These are phyloP conservation scores for Acinonyx jubatus DNA, from an alignment of 2,113 vertebrate species.

Conservation along the genomic window DNA sequence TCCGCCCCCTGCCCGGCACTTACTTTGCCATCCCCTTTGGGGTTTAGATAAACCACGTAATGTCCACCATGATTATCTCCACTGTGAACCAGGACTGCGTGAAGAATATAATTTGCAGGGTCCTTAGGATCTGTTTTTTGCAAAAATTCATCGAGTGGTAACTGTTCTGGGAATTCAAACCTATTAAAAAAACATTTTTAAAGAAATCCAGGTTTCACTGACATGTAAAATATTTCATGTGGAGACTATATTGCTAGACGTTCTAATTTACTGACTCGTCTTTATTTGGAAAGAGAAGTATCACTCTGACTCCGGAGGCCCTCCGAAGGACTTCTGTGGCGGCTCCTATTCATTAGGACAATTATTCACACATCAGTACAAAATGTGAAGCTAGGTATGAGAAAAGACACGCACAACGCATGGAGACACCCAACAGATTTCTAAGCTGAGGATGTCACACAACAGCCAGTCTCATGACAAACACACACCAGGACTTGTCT, in stretches of 20 bases:
- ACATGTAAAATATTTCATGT: background rate
- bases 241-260: background rate
- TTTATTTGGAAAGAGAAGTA: background rate
- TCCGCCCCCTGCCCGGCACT: conserved; percentile 79
- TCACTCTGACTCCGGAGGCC: background rate
- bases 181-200: conserved; percentile 82
- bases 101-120: conserved; percentile 98
- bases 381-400: background rate
- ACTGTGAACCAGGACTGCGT: conserved; percentile 98
- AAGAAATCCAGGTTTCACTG: conserved; percentile 21
- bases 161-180: conserved; percentile 98
- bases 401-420: background rate
- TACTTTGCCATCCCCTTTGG: conserved; percentile 99
- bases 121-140: conserved; percentile 99
- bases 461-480: background rate
- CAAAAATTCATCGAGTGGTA: conserved; percentile 98
- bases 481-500: background rate
- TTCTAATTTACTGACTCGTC: background rate
- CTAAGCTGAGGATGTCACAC: background rate
- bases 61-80: conserved; percentile 99
- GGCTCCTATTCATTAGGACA: background rate
- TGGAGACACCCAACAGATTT: too few relatives aligned
- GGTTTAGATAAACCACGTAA: conserved; percentile 99
- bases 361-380: too few relatives aligned
- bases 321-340: background rate